Evolutionary conservation across 2,797 vertebrate genomes (phyloP).

Genomic region (Mionectes olivaceus): DNA sequence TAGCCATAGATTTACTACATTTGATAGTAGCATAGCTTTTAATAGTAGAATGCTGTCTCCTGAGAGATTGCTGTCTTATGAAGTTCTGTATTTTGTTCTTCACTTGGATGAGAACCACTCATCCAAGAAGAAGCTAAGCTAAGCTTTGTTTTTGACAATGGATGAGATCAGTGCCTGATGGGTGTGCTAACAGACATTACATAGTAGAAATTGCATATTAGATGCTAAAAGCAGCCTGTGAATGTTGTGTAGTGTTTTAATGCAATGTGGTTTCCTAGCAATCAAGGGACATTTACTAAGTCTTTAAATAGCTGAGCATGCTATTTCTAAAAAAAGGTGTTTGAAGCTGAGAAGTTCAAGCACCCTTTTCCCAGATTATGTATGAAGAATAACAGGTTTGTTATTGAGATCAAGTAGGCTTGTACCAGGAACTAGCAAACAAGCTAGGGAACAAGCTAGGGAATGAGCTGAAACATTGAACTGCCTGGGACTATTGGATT

Average conservation of each 20-base stretch:
- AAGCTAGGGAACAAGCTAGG: neutral
- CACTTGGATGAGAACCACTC: neutral
- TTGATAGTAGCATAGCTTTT: neutral
- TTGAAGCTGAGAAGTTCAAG: neutral
- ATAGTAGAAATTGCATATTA: constrained; percentile 6
- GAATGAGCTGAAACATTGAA: neutral
- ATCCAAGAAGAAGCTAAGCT: neutral
- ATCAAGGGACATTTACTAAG: neutral
- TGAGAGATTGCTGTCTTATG: neutral
- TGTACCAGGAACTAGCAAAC: neutral
- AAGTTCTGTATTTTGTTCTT: neutral
- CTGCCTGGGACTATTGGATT: neutral
- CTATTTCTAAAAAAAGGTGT: neutral
- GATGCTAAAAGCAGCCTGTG: neutral
- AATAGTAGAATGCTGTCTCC: neutral
- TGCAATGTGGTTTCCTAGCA: neutral
- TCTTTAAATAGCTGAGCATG: neutral
- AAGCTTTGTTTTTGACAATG: neutral
- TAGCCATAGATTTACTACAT: neutral
- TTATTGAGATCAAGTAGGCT: neutral
- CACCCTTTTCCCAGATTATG: neutral
- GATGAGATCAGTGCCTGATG: neutral
- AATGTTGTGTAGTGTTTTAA: constrained; percentile 1
- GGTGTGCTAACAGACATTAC: neutral
- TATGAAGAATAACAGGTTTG: neutral